These are phyloP conservation scores for Chromoteleia sp. DNA, from an alignment of 2,888 invertebrate genomes.

Conservation along the genomic window DNA sequence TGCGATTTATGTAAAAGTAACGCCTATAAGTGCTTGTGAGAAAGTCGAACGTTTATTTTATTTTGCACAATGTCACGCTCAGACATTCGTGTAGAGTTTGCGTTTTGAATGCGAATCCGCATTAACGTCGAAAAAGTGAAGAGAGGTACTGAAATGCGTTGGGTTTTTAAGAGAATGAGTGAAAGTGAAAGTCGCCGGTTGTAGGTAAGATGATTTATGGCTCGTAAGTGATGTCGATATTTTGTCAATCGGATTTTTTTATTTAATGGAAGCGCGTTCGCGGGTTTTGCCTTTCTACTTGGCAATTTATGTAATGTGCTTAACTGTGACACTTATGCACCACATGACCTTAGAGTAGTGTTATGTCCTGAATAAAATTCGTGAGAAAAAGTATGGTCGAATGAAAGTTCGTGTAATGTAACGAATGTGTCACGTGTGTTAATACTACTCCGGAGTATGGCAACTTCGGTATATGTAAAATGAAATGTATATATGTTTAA, in stretches of 20 bases:
- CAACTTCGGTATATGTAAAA: too few species aligned
- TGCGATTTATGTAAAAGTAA: constrained; percentile 28
- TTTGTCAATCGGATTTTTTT: constrained; percentile 48
- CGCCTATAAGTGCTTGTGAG: constrained; percentile 7
- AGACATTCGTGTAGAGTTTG: constrained; percentile 1
- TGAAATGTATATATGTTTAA: too few species aligned
- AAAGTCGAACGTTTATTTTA: constrained; percentile 27
- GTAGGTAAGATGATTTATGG: constrained; percentile 55
- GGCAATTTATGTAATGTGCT: constrained; percentile 37
- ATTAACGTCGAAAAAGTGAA: constrained; percentile 19
- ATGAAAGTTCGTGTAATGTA: constrained; percentile 7
- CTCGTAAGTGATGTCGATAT: constrained; percentile 31
- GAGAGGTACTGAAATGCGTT: constrained; percentile 11
- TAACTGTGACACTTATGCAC: constrained; percentile 38
- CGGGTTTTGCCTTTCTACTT: constrained; percentile 43
- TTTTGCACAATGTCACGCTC: constrained; percentile 18
- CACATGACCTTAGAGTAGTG: constrained; percentile 28
- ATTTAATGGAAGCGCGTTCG: neutral
- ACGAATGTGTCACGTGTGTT: neutral
- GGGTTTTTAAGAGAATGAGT: constrained; percentile 8
- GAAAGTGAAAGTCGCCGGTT: constrained; percentile 48
- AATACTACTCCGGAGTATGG: neutral
- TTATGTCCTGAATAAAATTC: constrained; percentile 44
- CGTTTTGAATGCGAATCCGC: constrained; percentile 32
- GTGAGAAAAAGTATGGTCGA: constrained; percentile 2